These are phyloP conservation scores for Macrotus californicus DNA, from an alignment of 2,113 vertebrate genomes.

Conservation along the genomic window DNA sequence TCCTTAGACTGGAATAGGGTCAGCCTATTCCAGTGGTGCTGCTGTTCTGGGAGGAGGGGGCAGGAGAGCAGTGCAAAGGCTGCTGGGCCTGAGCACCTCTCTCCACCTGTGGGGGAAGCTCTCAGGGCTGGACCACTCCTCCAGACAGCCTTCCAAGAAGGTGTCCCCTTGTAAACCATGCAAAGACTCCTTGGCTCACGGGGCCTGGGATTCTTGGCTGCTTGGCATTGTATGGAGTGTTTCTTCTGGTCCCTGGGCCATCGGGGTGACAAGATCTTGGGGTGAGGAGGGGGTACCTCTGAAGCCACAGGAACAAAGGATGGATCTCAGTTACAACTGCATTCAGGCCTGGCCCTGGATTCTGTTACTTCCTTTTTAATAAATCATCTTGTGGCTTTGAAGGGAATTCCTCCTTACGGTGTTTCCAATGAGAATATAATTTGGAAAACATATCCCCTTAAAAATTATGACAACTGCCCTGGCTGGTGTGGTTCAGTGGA, in stretches of 20 bases:
- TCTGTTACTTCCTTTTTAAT: constrained; percentile 42
- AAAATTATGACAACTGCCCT: not conserved
- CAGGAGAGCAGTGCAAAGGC: too few species aligned
- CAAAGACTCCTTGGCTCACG: not conserved
- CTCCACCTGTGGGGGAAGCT: not conserved
- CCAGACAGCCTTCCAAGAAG: not conserved
- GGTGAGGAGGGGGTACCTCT: not conserved
- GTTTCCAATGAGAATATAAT: not conserved
- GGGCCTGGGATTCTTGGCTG: not conserved
- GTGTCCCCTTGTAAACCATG: not conserved
- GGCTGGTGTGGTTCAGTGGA: too few species aligned
- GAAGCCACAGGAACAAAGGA: not conserved
- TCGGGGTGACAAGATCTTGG: not conserved
- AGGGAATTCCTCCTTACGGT: not conserved
- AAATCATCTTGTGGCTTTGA: constrained; percentile 20
- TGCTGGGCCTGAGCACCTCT: not conserved
- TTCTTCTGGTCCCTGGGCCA: not conserved
- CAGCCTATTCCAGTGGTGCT: not conserved
- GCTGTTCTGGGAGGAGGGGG: not conserved
- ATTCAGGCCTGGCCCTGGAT: not conserved
- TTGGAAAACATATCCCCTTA: not conserved
- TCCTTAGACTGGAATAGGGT: not conserved
- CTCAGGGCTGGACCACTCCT: not conserved
- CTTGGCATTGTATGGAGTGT: not conserved
- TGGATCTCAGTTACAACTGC: not conserved